Evolutionary conservation across 2,797 vertebrate genomes (phyloP), one percentile per base, ranked within the genome.

Genomic region (Varecia variegata): DNA sequence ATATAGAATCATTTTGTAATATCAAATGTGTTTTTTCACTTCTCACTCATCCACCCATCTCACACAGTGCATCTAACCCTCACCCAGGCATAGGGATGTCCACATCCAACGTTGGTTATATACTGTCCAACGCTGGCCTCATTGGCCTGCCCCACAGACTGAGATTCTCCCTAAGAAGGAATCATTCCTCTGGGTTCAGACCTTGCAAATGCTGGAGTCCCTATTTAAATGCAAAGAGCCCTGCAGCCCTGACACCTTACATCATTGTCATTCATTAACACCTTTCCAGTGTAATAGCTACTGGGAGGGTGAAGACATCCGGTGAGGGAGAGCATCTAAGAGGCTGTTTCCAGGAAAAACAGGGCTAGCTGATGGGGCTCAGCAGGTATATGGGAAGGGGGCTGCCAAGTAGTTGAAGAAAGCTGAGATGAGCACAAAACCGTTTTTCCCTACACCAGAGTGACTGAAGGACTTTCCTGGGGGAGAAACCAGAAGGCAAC

Each of bases 181-280:
- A 45, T 88, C 38, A 40, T 60, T 58, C 38, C 18, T 73, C 23
- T 47, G 47, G 45, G 45, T 67, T 93, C 67, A 71, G 52, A 93
- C 10, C 81, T 5, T 58, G 54, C 21, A 68, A 71, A 93, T 13
- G 25, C 27, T 56, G 60, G 15, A 60, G 25, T 88, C 23, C 15
- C 38, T 18, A 38, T 68, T 67, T 79, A 68, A 92, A 85, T 50
- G 67, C 35, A 97, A 76, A 93, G 18, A 91, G 68, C 52, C 52
- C 52, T 79, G 21, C n/a, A 73, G 25, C 58, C 15, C 14, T 62
- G 68, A 88, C 83, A 74, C 40, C 58, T 79, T 54, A 35, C 60
- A 60, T 81, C 81, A 76, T 3, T 82, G 67, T 83, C 80, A 81
- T 76, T 93, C 91, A 94, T 86, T 79, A 71, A 68, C 89, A 93